Percentiles rank a stretch among this genome's conserved stretches.
Evolutionary conservation across 2,797 vertebrate species (phyloP).

Genomic region (Potorous gilbertii): DNA sequence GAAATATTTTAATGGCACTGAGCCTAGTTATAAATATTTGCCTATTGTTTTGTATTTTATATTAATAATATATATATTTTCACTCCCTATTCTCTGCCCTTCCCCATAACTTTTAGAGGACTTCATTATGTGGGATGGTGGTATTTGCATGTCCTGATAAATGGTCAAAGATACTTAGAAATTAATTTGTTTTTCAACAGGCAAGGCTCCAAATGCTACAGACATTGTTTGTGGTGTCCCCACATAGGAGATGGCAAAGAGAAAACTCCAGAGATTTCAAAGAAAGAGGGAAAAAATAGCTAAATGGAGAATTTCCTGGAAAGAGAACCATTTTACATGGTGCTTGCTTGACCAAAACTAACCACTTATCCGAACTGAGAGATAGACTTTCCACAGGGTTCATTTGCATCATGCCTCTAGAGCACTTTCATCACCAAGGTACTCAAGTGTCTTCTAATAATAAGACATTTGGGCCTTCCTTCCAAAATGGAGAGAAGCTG

Average conservation of each 20-base stretch:
- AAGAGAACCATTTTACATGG: background rate
- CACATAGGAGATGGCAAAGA: background rate
- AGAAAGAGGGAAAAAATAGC: background rate
- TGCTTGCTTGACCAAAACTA: too few species aligned
- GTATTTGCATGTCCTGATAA: background rate
- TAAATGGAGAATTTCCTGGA: constrained; percentile 1
- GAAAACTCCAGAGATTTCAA: constrained; percentile 19
- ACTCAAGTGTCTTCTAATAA: background rate
- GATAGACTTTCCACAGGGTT: too few species aligned
- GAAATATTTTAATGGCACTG: constrained; percentile 75
- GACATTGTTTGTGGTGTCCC: background rate
- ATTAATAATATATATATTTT: constrained; percentile 58
- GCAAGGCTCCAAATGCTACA: background rate
- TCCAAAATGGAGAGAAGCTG: background rate
- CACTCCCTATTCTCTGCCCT: constrained; percentile 49
- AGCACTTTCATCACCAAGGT: background rate
- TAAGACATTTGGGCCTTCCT: background rate
- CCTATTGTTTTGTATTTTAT: constrained; percentile 68
- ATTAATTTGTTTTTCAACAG: constrained; percentile 35
- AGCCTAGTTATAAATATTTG: constrained; percentile 71
- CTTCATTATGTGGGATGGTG: constrained; percentile 11
- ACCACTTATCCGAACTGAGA: too few species aligned
- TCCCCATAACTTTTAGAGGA: constrained; percentile 46
- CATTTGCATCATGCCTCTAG: background rate
- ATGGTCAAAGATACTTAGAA: background rate